Evolutionary conservation across 1,140 invertebrate species (phyloP), one percentile per base, ranked within the genome.

Genomic region (Drosophila cardini): DNA sequence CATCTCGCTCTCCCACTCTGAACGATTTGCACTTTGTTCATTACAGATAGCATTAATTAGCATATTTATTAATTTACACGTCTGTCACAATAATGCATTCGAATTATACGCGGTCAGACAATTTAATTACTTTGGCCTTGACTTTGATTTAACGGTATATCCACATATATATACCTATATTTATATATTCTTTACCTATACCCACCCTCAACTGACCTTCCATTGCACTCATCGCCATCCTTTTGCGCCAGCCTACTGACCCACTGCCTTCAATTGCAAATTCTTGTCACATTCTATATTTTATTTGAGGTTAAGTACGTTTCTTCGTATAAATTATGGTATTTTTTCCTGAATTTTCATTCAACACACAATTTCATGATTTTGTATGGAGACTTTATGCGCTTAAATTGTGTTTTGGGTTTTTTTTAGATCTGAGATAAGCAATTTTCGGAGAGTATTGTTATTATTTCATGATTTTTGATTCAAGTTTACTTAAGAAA

Each of bases 1-100:
- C 8, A 16, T 13, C 42, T 34, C 3, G 26, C 43, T 48, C 45
- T 38, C 15, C 30, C 10, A n/a, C 21, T 4, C 18, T 30, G 52
- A 10, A 4, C n/a, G 10, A 40, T 38, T 55, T 50, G 48, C 68
- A 70, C 68, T 70, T 70, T 68, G 63, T 55, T 57, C 70, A 46
- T 60, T 60, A 68, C 63, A 68, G 63, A 72, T 68, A 69, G 48
- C 56, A 73, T 61, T 69, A 73, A 73, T 73, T 60, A 73, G 64
- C 63, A 68, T 61, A 26, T 53, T 48, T 69, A 69, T 73, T 61
- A 61, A 72, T 68, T 72, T 68, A 58, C 63, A 72, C 38, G 63
- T 58, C 55, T 67, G 26, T 57, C 38, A 42, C 53, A 52, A 61
- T 69, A 69, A 58, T 72, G 63, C 63, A 67, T 48, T 60, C 63